Conservation (phyloP, 2,113 vertebrate genomes). For the Pluvianellus socialis region DNA sequence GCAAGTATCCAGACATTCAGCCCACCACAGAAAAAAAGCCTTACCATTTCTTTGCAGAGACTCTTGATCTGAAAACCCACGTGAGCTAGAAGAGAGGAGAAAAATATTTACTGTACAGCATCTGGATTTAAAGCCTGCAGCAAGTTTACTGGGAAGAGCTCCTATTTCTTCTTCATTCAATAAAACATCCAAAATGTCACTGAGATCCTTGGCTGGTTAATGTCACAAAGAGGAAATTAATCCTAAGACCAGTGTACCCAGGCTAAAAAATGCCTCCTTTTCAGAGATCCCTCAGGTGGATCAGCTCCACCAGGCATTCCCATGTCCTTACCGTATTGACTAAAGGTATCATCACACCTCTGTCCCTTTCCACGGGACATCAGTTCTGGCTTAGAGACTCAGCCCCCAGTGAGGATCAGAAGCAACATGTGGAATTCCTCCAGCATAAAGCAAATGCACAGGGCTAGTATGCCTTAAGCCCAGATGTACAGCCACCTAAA, state of each 20-base stretch:
- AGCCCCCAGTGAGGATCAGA: neutral
- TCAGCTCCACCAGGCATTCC: neutral
- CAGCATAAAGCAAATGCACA: neutral
- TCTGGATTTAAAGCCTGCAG: neutral
- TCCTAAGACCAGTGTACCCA: neutral
- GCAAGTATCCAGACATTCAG: neutral
- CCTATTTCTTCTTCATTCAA: neutral
- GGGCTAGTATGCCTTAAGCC: neutral
- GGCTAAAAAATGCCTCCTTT: neutral
- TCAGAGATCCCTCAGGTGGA: neutral
- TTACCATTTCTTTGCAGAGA: conserved; percentile 65
- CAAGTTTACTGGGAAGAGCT: neutral
- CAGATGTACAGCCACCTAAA: neutral
- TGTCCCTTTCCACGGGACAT: neutral
- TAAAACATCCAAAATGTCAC: neutral
- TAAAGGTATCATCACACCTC: neutral
- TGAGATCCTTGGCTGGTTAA: neutral
- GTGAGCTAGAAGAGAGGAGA: conserved; percentile 58
- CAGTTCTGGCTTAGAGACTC: neutral
- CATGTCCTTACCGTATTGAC: neutral
- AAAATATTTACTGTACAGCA: neutral
- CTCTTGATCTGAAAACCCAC: conserved; percentile 36
- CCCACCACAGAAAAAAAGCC: neutral
- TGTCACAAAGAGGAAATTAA: neutral
- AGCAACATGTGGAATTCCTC: fast-evolving